Evolutionary conservation across 2,888 invertebrate genomes (phyloP), one percentile per base, ranked within the genome.

Genomic region (Drosophila siamana): DNA sequence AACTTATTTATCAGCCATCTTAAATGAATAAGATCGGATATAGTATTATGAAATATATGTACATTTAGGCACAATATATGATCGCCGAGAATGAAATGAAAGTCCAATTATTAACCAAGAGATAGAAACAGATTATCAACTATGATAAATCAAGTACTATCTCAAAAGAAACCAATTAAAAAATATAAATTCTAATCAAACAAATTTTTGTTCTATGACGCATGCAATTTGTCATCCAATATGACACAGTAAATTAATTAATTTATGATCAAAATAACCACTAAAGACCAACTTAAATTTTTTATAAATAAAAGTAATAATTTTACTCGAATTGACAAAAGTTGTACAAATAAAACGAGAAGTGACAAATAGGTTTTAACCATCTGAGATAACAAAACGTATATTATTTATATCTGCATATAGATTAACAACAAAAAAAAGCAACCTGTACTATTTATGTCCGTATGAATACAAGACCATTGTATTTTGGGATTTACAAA

Each of bases 311-410:
- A 28, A 6, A 52, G 2, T 6, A 19, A 26, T 4, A 43, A 33
- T 52, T 46, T 61, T 47, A n/a, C 36, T 38, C 13, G 4, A 7
- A 15, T 22, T 71, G 43, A 63, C 55, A 41, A 62, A 59, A 51
- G 30, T 15, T 41, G 24, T 44, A 6, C 13, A 61, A 60, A 38
- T 52, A 56, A 28, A 56, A 47, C 11, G n/a, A 16, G 22, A 43
- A 46, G 26, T 70, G 78, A 80, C 72, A 70, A 75, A 78, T 72
- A 30, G 33, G 24, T 15, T 61, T 57, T 40, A 33, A 0, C 51
- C 48, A 48, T 30, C 38, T 22, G 40, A 44, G 36, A 64, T 55
- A 78, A 67, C 41, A 52, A 1, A 2, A 28, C 2, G 8, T 5
- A 28, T 13, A 55, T 33, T 57, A 41, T 50, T 28, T 30, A 48